These are phyloP conservation scores for Nasonia oneida DNA, from an alignment of 2,888 invertebrate species.

Conservation along the genomic window DNA sequence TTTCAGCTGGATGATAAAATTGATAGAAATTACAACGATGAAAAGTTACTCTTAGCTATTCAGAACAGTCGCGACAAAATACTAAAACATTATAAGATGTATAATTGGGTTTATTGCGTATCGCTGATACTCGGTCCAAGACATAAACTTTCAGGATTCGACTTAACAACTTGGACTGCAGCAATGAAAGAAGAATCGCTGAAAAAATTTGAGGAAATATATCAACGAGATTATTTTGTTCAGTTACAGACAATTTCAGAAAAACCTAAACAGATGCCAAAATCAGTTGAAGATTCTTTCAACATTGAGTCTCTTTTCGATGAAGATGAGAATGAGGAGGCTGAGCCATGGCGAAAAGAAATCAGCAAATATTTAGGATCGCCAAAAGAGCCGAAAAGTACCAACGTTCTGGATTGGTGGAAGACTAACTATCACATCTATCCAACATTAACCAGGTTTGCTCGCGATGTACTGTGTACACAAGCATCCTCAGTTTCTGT, in stretches of 20 bases:
- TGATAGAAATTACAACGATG: constrained; percentile 5
- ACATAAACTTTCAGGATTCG: constrained; percentile 41
- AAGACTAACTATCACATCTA: constrained; percentile 31
- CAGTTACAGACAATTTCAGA: neutral
- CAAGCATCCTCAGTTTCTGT: constrained; percentile 53
- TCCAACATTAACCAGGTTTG: constrained; percentile 44
- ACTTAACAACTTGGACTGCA: constrained; percentile 31
- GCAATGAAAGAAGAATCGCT: constrained; percentile 28
- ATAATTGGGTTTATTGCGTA: constrained; percentile 49
- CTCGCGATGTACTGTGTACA: constrained; percentile 42
- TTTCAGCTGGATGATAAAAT: constrained; percentile 27
- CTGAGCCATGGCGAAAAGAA: neutral
- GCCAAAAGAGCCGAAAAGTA: constrained; percentile 23
- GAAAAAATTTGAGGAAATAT: too few species aligned
- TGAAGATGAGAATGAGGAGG: neutral
- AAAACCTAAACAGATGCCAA: too few species aligned
- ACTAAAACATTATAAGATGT: neutral
- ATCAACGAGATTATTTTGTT: neutral
- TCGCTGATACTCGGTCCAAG: constrained; percentile 52
- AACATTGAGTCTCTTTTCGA: constrained; percentile 10
- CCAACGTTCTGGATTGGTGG: constrained; percentile 53
- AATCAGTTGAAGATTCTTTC: neutral
- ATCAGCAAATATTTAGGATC: constrained; percentile 40
- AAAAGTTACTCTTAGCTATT: constrained; percentile 47
- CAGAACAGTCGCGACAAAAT: constrained; percentile 44